phyloP scores from a whole-genome alignment of 2,888 invertebrate species.

The Polylopha cassiicola region DNA sequence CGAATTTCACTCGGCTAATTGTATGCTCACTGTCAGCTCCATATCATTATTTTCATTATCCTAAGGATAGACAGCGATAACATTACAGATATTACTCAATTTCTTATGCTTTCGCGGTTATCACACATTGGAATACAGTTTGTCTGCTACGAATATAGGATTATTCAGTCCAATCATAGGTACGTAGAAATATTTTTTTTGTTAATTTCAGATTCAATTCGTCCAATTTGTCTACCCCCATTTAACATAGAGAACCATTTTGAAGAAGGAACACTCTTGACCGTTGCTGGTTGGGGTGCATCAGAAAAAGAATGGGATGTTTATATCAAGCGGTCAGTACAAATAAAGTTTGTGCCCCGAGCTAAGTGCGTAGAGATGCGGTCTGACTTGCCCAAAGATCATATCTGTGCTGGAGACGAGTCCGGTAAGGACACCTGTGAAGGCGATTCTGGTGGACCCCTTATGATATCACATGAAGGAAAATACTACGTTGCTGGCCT shows the following conservation, averaged over 20 bases:
- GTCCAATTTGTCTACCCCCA: conserved; percentile 2
- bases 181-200: too few relatives aligned
- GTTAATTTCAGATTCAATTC: conserved; percentile 2
- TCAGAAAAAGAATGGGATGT: not conserved
- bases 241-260: conserved; percentile 1
- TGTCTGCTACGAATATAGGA: too few relatives aligned
- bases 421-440: conserved; percentile 6
- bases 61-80: too few relatives aligned
- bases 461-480: conserved; percentile 1
- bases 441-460: conserved; percentile 5
- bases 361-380: not conserved
- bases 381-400: not conserved
- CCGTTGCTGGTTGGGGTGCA: conserved; percentile 4
- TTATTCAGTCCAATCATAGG: too few relatives aligned
- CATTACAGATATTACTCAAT: too few relatives aligned
- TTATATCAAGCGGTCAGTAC: not conserved
- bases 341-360: conserved; percentile 1
- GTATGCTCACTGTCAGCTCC: too few relatives aligned
- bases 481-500: conserved; percentile 7
- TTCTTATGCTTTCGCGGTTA: too few relatives aligned
- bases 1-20: too few relatives aligned
- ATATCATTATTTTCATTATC: too few relatives aligned
- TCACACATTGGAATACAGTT: too few relatives aligned
- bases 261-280: not conserved
- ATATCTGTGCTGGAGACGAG: not conserved